Percentiles rank a stretch among this genome's conserved stretches.
These are phyloP conservation scores for Notothenia coriiceps DNA, from an alignment of 2,113 vertebrate species.

Conservation along the genomic window DNA sequence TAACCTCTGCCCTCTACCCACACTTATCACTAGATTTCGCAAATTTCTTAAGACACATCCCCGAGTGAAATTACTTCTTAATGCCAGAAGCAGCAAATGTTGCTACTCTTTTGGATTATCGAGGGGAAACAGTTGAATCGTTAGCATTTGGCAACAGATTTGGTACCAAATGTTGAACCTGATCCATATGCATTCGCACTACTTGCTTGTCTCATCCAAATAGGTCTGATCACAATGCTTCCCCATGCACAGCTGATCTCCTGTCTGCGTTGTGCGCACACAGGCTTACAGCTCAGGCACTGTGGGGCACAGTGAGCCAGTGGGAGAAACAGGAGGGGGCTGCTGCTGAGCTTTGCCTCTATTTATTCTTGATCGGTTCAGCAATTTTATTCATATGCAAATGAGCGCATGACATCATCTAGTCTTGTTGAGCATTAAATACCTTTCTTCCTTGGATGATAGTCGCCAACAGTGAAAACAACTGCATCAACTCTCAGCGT, in stretches of 20 bases:
- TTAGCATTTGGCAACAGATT: slow-evolving; percentile 33
- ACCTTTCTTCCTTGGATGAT: slow-evolving; percentile 53
- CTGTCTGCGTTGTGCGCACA: slow-evolving; percentile 46
- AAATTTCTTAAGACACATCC: not conserved
- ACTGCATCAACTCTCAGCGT: slow-evolving; percentile 47
- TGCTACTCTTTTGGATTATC: slow-evolving; percentile 34
- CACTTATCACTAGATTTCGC: slow-evolving; percentile 12
- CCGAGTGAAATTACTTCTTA: not conserved
- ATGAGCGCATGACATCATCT: slow-evolving; percentile 65
- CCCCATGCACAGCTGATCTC: slow-evolving; percentile 54
- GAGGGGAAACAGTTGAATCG: slow-evolving; percentile 18
- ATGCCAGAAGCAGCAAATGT: not conserved
- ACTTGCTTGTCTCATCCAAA: slow-evolving; percentile 48
- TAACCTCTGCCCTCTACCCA: not conserved
- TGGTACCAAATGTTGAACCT: slow-evolving; percentile 37
- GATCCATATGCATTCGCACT: slow-evolving; percentile 41
- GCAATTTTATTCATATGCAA: slow-evolving; percentile 77
- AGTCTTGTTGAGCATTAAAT: slow-evolving; percentile 56
- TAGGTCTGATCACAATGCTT: slow-evolving; percentile 55
- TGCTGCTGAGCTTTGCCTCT: slow-evolving; percentile 67
- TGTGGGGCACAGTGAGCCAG: slow-evolving; percentile 46
- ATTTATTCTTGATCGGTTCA: slow-evolving; percentile 73
- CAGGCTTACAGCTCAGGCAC: slow-evolving; percentile 51
- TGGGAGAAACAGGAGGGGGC: slow-evolving; percentile 46
- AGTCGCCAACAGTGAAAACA: slow-evolving; percentile 51